Base-by-base conservation (phyloP, 2,888 invertebrate genomes). In the Amphipoea oculea region DNA sequence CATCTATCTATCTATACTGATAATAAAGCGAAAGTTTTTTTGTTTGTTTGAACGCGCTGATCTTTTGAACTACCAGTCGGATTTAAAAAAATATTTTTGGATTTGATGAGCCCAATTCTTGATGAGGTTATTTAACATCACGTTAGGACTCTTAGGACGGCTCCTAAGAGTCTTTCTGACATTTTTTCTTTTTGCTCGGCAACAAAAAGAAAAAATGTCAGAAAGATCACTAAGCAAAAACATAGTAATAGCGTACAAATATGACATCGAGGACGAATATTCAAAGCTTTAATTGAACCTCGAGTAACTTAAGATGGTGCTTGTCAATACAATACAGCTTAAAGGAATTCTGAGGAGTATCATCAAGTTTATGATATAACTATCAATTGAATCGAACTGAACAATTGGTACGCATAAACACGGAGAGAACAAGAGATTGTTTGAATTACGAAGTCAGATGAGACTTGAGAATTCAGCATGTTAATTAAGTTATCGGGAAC, bases 401-500 rank as follows among this genome's bases (percentile, higher is more conserved):
- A 88, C 85, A 88, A 86, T 87, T 82, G 74, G 73, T 75, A 85
- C 77, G 83, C 80, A 89, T 85, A 88, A 88, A 87, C 84, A 88
- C 65, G 74, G 73, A 62, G 57, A 66, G 85, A 81, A 84, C 83
- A 79, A 86, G 81, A 81, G 81, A 89, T 92, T 92, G 91, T 92
- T 92, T 90, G 87, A 91, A 91, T 91, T 89, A 84, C 86, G 87
- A 92, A 94, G 91, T 92, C 91, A 92, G 92, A 93, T 89, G 88
- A 84, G 85, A 90, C 90, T 92, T 89, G 84, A 89, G 90, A 89
- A 92, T 92, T 90, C 90, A 91, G 90, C 90, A 93, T 90, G 91
- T 92, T 94, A 94, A 94, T 95, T 92, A 92, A 92, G 92, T 92
- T 93, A 92, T 91, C 85, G 88, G 89, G 85, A 89, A 87, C 90